phyloP scores from a whole-genome alignment of 2,797 vertebrate genomes.

The Gallirallus australis region DNA sequence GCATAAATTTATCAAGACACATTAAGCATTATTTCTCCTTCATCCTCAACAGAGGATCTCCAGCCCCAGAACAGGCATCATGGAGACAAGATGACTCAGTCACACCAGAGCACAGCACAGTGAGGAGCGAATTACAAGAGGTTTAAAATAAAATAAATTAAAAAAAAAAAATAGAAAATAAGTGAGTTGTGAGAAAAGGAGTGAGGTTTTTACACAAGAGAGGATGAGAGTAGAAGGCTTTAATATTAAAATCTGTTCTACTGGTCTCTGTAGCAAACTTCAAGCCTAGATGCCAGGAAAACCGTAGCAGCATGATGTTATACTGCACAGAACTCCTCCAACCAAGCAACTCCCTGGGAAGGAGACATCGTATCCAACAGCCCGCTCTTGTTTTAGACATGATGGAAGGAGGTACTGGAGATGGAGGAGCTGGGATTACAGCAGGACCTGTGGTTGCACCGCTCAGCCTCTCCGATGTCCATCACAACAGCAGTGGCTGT shows the following conservation, averaged over 20 bases:
- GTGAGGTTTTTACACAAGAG: background rate
- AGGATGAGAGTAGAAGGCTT: background rate
- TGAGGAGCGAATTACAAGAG: background rate
- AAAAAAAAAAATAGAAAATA: no score
- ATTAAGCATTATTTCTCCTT: background rate
- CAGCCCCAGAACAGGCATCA: background rate
- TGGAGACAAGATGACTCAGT: background rate
- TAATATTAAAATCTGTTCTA: background rate
- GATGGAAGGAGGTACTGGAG: fast-evolving
- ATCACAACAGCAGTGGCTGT: fast-evolving
- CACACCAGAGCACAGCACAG: fast-evolving
- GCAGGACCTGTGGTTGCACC: fast-evolving
- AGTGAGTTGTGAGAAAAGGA: background rate
- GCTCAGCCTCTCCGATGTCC: background rate
- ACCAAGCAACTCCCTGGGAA: no score
- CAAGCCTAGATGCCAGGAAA: background rate
- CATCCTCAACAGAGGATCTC: background rate
- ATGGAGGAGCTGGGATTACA: background rate
- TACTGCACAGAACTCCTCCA: background rate
- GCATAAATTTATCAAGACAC: background rate
- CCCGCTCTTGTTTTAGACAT: background rate
- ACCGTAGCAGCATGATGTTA: fast-evolving
- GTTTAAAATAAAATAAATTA: background rate
- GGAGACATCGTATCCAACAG: fast-evolving
- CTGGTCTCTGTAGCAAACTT: background rate